A percentile compares a stretch with the other conserved stretches of the same genome.
Evolutionary conservation across 1,140 invertebrate species (phyloP).

Genomic region (Homalodisca vitripennis): DNA sequence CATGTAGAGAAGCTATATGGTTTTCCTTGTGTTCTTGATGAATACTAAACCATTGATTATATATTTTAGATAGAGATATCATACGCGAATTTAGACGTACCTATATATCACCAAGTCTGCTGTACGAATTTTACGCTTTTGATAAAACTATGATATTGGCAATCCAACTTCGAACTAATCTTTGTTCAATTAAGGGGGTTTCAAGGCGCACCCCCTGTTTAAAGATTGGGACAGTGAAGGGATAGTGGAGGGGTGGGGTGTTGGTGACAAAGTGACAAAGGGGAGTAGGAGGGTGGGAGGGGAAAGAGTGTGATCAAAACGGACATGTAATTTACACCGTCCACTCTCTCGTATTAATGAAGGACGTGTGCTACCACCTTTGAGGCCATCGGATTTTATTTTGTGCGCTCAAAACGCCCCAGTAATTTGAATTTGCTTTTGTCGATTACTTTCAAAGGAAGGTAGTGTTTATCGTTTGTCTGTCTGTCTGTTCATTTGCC

Average conservation of each 20-base stretch:
- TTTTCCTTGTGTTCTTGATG: too few relatives aligned
- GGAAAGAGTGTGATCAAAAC: conserved; percentile 6
- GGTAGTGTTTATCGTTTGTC: background rate
- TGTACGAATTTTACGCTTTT: too few relatives aligned
- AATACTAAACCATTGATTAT: too few relatives aligned
- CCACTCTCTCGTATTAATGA: conserved; percentile 19
- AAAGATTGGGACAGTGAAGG: background rate
- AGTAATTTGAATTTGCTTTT: conserved; percentile 20
- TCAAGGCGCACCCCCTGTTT: conserved; percentile 1
- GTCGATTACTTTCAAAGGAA: conserved; percentile 2
- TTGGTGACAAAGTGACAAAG: conserved; percentile 18
- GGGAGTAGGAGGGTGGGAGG: background rate
- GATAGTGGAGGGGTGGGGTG: background rate
- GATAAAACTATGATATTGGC: too few relatives aligned
- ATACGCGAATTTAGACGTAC: too few relatives aligned
- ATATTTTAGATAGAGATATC: too few relatives aligned
- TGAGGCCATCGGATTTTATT: conserved; percentile 21
- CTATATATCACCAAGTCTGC: too few relatives aligned
- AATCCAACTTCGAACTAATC: too few relatives aligned
- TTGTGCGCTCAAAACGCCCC: conserved; percentile 1
- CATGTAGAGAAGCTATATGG: too few relatives aligned
- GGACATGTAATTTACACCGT: conserved; percentile 25
- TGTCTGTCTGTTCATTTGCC: too few relatives aligned
- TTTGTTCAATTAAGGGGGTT: conserved; percentile 13
- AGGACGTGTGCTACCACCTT: background rate